Base-by-base conservation (phyloP, 2,888 invertebrate genomes). In the Heliconius ismenius region DNA sequence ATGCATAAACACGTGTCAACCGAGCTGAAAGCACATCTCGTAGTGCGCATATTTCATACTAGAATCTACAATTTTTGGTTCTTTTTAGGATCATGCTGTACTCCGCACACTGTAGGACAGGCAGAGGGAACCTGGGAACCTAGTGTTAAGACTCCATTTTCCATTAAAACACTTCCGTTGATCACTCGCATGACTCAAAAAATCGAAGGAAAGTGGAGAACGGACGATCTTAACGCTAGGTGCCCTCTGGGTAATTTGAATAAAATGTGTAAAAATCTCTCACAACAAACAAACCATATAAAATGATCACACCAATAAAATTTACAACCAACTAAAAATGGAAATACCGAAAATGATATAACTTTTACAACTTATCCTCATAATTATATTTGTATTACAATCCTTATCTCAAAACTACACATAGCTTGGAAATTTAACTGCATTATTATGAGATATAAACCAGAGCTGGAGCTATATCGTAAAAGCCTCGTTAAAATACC, bases 401-500 rank as follows among this genome's bases (percentile, higher is more conserved):
- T 11, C 21, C 26, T 49, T 49, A 26, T n/a, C 21, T 21, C 15
- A 13, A 58, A 70, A 70, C n/a, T 54, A 58, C 15, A 58, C 10
- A 7, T n/a, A 21, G n/a, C 21, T 2, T 54, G n/a, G 32, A 69
- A n/a, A 58, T 58, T 70, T 70, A 54, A 70, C 36, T 58, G 58
- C 32, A 58, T n/a, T 70, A 36, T 70, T 70, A 70, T 24, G 32
- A 58, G n/a, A 2, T 58, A 58, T 70, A 58, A 58, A 70, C 13
- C 24, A 39, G 15, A 65, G 15, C n/a, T 10, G 15, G 28, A 21
- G 36, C 32, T 13, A 58, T 58, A 70, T 58, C 58, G 70, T 58
- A 70, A 70, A 70, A 24, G 58, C 3, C 32, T 32, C 70, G 70
- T 70, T 70, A 70, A 70, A 70, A 70, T 36, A 54, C 58, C 70